Base-by-base conservation (phyloP, 2,888 invertebrate species). In the Clunio marinus region DNA sequence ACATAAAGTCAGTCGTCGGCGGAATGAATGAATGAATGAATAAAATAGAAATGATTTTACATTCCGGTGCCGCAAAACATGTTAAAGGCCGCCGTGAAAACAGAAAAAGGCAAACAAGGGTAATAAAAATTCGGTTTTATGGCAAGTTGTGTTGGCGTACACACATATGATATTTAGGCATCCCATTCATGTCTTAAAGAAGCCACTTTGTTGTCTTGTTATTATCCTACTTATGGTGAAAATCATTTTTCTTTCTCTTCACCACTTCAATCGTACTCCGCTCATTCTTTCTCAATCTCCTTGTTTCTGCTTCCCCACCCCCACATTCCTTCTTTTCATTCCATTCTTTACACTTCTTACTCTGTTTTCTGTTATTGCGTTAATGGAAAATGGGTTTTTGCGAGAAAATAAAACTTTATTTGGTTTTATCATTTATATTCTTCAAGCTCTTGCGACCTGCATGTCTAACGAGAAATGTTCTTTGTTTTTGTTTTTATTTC, bases 71-170 rank as follows among this genome's bases (percentile, higher is more conserved):
- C 24, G 55, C n/a, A n/a, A n/a, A n/a, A n/a, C n/a, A n/a, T n/a
- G n/a, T 22, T 7, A 45, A 55, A 22, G 22, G 45, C 5, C n/a
- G 15, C 10, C 45, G 45, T 25, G 15, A 28, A 35, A 10, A 45
- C 45, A 10, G n/a, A 45, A 45, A 5, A 45, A 45, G 15, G 4
- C 4, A 25, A 22, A 15, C n/a, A 55, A 55, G 15, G 17, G 25
- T 17, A 35, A 63, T 63, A 63, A 63, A 63, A 63, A 24, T 63
- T 63, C n/a, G n/a, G 24, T 63, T 63, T 63, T 27, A 63, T 41
- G 63, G n/a, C 10, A 45, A 63, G 13, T 45, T 45, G 57, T n/a
- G n/a, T 22, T 25, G 20, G 24, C 55, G 13, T n/a, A 20, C 57
- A 51, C 7, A 27, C 57, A 27, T 51, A 22, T 55, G 22, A 8